phyloP scores from a whole-genome alignment of 2,888 invertebrate species.

The Trypoxylon attenuatum region DNA sequence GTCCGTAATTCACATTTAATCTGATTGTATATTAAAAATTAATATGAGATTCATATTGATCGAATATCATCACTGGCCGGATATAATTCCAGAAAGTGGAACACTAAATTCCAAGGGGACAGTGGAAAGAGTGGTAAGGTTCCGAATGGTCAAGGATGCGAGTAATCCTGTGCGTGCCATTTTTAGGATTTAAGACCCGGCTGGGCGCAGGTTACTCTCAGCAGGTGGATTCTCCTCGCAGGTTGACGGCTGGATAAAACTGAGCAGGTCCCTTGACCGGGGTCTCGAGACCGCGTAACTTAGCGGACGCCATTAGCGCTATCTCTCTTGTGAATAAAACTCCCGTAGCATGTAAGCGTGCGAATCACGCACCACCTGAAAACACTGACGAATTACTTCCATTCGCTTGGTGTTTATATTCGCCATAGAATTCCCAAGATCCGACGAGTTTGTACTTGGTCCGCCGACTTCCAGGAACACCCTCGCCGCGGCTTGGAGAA shows the following conservation, averaged over 20 bases:
- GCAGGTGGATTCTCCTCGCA: constrained; percentile 64
- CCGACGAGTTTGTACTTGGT: not conserved
- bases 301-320: constrained; percentile 68
- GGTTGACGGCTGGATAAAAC: constrained; percentile 43
- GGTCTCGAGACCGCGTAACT: constrained; percentile 63
- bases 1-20: too few relatives aligned
- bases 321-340: constrained; percentile 54
- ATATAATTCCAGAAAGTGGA: not conserved
- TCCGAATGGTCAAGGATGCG: constrained; percentile 17
- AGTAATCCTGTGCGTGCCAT: constrained; percentile 23
- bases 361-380: constrained; percentile 50
- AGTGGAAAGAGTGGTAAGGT: not conserved
- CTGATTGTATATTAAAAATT: too few relatives aligned
- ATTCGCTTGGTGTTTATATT: not conserved
- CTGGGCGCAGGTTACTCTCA: constrained; percentile 48
- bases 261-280: constrained; percentile 52
- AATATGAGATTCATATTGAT: too few relatives aligned
- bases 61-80: too few relatives aligned
- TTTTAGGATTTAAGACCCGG: constrained; percentile 51
- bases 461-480: not conserved
- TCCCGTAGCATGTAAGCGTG: constrained; percentile 45
- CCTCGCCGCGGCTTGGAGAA: not conserved
- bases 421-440: not conserved
- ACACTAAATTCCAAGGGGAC: not conserved
- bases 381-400: constrained; percentile 8